A percentile compares a stretch with the other conserved stretches of the same genome.
Conservation (phyloP, 1,140 invertebrate genomes). For the Radopholus similis region DNA sequence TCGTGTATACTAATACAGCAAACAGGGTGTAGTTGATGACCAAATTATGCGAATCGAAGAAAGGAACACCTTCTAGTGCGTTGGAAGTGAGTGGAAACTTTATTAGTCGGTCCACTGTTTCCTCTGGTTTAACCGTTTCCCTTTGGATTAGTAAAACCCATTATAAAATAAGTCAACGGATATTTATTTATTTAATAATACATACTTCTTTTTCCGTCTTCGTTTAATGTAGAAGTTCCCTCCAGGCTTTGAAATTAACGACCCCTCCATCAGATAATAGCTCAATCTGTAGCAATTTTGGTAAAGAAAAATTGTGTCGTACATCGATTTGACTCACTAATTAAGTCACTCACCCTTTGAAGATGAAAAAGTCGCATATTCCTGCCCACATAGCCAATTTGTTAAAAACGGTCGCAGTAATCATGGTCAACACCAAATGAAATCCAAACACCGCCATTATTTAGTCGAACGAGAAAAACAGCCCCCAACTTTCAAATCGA, state of each 20-base stretch:
- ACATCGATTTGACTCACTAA: too few relatives aligned
- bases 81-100: slow-evolving; percentile 12
- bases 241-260: neutral
- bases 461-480: too few relatives aligned
- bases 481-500: too few relatives aligned
- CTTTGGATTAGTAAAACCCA: neutral
- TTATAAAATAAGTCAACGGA: neutral
- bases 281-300: slow-evolving; percentile 25
- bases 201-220: neutral
- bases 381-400: slow-evolving; percentile 4
- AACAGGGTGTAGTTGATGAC: slow-evolving; percentile 25
- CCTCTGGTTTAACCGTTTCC: neutral
- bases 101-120: neutral
- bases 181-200: neutral
- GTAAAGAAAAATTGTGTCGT: slow-evolving; percentile 6
- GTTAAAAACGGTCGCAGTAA: slow-evolving; percentile 25
- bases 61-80: slow-evolving; percentile 29
- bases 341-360: slow-evolving; percentile 18
- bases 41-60: slow-evolving; percentile 26
- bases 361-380: slow-evolving; percentile 19
- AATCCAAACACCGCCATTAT: slow-evolving; percentile 37
- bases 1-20: slow-evolving; percentile 18
- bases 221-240: neutral
- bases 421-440: slow-evolving; percentile 27
- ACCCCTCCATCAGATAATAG: slow-evolving; percentile 22